phyloP scores from a whole-genome alignment of 2,113 vertebrate genomes.

The Indicator maculatus region DNA sequence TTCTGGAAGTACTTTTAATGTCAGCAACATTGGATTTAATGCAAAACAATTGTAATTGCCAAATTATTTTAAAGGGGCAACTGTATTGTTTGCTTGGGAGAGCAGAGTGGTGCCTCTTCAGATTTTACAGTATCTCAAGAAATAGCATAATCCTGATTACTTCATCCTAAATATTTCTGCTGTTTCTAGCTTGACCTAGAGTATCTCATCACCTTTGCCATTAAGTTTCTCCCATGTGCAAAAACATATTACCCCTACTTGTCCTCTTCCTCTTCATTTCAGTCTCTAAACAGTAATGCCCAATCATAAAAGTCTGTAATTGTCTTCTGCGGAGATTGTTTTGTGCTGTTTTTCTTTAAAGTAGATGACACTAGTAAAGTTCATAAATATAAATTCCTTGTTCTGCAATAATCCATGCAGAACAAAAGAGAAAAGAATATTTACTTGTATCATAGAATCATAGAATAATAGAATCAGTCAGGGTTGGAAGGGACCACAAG shows the following conservation, averaged over 20 bases:
- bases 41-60: neutral
- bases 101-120: neutral
- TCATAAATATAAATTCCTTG: neutral
- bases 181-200: neutral
- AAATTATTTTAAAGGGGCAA: neutral
- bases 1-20: neutral
- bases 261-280: neutral
- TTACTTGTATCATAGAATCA: neutral
- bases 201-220: neutral
- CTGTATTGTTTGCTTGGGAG: neutral
- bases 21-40: neutral
- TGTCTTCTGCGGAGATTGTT: neutral
- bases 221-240: neutral
- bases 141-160: neutral
- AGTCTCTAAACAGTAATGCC: neutral
- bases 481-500: too few relatives aligned
- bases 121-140: neutral
- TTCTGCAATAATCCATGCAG: neutral
- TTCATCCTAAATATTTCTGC: neutral
- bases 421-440: neutral
- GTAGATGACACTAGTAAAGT: rapidly evolving
- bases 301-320: neutral
- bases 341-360: neutral
- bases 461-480: too few relatives aligned
- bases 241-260: neutral